phyloP scores from a whole-genome alignment of 2,797 vertebrate genomes.

The Esox masquinongy region DNA sequence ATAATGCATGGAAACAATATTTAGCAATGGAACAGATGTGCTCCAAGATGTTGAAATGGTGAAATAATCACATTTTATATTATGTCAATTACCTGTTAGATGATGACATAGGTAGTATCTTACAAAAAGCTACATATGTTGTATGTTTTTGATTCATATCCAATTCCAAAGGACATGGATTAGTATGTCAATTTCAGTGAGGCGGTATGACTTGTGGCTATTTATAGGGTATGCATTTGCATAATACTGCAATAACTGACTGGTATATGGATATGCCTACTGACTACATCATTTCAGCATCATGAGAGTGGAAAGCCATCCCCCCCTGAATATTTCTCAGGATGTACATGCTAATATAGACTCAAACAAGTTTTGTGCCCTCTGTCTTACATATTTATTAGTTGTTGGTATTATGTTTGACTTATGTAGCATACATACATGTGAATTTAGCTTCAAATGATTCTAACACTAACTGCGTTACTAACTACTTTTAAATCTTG shows the following conservation, averaged over 20 bases:
- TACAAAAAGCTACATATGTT: background rate
- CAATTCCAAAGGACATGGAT: background rate
- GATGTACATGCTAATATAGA: background rate
- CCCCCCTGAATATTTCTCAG: background rate
- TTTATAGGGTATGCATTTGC: background rate
- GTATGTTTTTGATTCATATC: background rate
- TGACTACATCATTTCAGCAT: background rate
- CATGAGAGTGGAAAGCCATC: background rate
- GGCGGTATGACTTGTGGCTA: background rate
- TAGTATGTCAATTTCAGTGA: background rate
- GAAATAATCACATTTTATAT: slow-evolving; percentile 6
- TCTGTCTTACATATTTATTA: background rate
- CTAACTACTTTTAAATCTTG: slow-evolving; percentile 5
- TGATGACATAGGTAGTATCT: background rate
- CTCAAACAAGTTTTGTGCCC: background rate
- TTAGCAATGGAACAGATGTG: slow-evolving; percentile 20
- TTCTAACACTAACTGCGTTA: background rate
- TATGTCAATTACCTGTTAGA: background rate
- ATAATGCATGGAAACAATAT: slow-evolving; percentile 13
- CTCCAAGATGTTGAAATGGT: slow-evolving; percentile 44
- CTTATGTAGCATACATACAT: background rate
- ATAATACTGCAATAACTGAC: background rate
- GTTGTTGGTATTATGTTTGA: background rate
- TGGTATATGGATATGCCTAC: background rate
- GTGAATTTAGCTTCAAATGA: background rate